Conservation (phyloP, 2,888 invertebrate genomes). For the Cephus runcator region DNA sequence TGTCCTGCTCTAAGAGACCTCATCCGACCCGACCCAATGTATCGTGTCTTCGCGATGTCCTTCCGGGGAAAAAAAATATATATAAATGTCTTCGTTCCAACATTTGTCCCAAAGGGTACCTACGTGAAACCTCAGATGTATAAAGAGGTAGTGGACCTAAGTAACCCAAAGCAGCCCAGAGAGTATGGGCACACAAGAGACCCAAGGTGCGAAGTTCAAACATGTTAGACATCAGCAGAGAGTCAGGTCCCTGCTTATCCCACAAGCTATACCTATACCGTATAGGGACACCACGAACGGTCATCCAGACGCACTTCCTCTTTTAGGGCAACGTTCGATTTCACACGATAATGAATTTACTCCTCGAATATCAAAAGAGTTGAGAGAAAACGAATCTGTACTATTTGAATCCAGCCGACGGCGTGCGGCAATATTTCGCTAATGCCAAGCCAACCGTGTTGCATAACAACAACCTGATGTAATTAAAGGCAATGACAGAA, state of each 20-base stretch:
- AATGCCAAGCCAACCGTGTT: slow-evolving; percentile 29
- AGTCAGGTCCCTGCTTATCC: background rate
- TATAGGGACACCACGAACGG: background rate
- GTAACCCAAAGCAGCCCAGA: background rate
- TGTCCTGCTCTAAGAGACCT: slow-evolving; percentile 13
- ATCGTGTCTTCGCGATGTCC: slow-evolving; percentile 15
- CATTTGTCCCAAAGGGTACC: background rate
- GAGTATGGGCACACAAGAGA: background rate
- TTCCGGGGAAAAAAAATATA: slow-evolving; percentile 14
- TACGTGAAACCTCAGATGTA: background rate
- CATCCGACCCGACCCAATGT: slow-evolving; percentile 1
- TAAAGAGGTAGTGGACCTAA: background rate
- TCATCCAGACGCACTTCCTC: background rate
- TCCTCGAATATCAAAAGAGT: background rate
- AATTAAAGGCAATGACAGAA: slow-evolving; percentile 50
- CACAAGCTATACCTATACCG: background rate
- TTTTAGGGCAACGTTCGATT: background rate
- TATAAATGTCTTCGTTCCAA: slow-evolving; percentile 10
- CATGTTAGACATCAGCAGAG: background rate
- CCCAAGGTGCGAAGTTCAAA: slow-evolving; percentile 4
- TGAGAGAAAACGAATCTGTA: background rate
- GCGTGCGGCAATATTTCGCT: background rate
- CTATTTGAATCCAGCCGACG: background rate
- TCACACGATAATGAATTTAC: background rate
- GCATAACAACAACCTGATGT: slow-evolving; percentile 45